Evolutionary conservation across 2,888 invertebrate genomes (phyloP).

Genomic region (Scaptomyza tumidula): DNA sequence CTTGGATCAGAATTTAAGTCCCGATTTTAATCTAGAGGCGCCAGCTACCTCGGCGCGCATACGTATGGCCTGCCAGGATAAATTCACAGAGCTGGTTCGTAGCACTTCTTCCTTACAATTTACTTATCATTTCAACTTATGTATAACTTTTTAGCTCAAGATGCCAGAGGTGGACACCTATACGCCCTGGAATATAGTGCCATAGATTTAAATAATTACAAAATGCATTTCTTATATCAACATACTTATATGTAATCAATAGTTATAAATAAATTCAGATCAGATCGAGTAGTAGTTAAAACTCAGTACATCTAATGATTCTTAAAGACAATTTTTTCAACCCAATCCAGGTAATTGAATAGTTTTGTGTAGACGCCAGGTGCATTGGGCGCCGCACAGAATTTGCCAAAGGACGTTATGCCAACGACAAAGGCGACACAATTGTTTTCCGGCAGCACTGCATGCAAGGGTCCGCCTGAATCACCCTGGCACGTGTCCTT

Average conservation of each 20-base stretch:
- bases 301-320: slow-evolving; percentile 26
- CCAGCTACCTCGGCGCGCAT: slow-evolving; percentile 96
- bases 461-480: slow-evolving; percentile 84
- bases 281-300: background rate
- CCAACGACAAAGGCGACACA: slow-evolving; percentile 84
- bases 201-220: slow-evolving; percentile 81
- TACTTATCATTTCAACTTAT: background rate
- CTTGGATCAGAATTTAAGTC: slow-evolving; percentile 87
- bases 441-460: slow-evolving; percentile 78
- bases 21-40: slow-evolving; percentile 88
- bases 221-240: slow-evolving; percentile 6
- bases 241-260: slow-evolving; percentile 1
- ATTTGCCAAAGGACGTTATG: slow-evolving; percentile 84
- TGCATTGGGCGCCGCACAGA: slow-evolving; percentile 82
- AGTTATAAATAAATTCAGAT: slow-evolving; percentile 1
- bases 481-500: slow-evolving; percentile 84
- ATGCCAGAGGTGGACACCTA: slow-evolving; percentile 86
- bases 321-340: slow-evolving; percentile 82
- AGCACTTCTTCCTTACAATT: background rate
- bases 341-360: slow-evolving; percentile 83
- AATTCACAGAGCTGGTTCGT: slow-evolving; percentile 90
- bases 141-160: slow-evolving; percentile 85
- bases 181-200: slow-evolving; percentile 88
- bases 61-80: slow-evolving; percentile 94
- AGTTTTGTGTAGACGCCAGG: slow-evolving; percentile 83